phyloP scores from a whole-genome alignment of 2,888 invertebrate species.

The Notodonta dromedarius region DNA sequence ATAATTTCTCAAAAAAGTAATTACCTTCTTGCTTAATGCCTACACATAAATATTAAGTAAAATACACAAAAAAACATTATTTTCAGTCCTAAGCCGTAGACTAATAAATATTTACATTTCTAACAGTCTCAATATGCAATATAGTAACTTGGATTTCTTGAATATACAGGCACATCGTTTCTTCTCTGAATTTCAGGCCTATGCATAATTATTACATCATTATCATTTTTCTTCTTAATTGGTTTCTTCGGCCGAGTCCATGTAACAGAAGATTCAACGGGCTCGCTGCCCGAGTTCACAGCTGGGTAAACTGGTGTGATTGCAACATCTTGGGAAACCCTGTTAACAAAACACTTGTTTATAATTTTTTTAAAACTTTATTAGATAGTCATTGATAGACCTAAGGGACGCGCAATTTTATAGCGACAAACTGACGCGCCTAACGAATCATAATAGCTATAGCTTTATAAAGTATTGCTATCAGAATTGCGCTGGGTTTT shows the following conservation, averaged over 20 bases:
- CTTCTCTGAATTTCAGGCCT: constrained; percentile 19
- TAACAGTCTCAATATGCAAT: neutral
- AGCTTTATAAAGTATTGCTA: neutral
- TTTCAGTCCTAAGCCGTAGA: too few relatives aligned
- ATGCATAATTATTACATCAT: constrained; percentile 15
- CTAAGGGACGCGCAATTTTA: too few relatives aligned
- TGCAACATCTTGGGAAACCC: constrained; percentile 42
- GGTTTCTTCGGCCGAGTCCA: constrained; percentile 64
- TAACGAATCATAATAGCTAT: neutral
- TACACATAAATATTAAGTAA: neutral
- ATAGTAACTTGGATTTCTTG: neutral
- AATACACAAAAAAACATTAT: neutral
- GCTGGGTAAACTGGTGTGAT: constrained; percentile 24
- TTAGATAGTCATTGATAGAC: too few relatives aligned
- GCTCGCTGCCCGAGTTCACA: constrained; percentile 21
- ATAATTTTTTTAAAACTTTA: neutral
- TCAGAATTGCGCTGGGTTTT: neutral
- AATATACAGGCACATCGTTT: neutral
- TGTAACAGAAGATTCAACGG: constrained; percentile 60
- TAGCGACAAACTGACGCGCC: neutral
- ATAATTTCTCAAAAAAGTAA: too few relatives aligned
- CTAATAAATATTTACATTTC: neutral
- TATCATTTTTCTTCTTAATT: constrained; percentile 46
- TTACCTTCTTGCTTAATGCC: too few relatives aligned
- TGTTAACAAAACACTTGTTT: constrained; percentile 29